Evolutionary conservation across 2,888 invertebrate species (phyloP).

Genomic region (Phania funesta): DNA sequence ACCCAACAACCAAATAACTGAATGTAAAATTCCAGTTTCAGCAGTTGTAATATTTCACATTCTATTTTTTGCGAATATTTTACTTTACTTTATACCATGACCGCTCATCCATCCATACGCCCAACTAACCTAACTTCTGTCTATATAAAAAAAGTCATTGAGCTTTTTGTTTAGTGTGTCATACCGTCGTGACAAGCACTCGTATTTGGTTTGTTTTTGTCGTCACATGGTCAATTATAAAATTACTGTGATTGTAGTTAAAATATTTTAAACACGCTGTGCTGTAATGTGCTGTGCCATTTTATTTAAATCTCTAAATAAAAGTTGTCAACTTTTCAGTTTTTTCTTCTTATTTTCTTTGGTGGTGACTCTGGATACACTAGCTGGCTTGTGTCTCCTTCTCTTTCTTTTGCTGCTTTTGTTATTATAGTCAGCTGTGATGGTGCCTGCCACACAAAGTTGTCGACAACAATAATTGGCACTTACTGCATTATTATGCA

Average conservation of each 20-base stretch:
- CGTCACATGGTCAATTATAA: slow-evolving; percentile 32
- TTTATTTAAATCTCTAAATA: slow-evolving; percentile 7
- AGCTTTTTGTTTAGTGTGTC: background rate
- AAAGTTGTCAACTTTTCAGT: background rate
- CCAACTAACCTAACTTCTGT: slow-evolving; percentile 11
- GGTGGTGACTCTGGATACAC: background rate
- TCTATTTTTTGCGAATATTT: background rate
- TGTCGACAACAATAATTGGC: slow-evolving; percentile 55
- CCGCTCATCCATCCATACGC: slow-evolving; percentile 10
- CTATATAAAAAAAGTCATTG: slow-evolving; percentile 5
- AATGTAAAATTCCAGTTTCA: slow-evolving; percentile 38
- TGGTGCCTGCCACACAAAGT: slow-evolving; percentile 15
- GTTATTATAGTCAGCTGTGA: background rate
- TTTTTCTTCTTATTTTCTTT: slow-evolving; percentile 6
- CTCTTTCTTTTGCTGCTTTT: background rate
- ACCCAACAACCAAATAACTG: background rate
- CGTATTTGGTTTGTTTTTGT: slow-evolving; percentile 1
- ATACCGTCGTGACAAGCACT: background rate
- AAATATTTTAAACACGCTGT: background rate
- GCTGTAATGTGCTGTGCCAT: background rate
- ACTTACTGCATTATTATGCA: slow-evolving; percentile 58
- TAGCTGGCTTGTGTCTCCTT: slow-evolving; percentile 21
- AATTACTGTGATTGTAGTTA: background rate
- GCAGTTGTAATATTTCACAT: slow-evolving; percentile 10
- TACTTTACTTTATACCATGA: background rate